phyloP scores from a whole-genome alignment of 2,113 vertebrate genomes.

The Pristiophorus japonicus region DNA sequence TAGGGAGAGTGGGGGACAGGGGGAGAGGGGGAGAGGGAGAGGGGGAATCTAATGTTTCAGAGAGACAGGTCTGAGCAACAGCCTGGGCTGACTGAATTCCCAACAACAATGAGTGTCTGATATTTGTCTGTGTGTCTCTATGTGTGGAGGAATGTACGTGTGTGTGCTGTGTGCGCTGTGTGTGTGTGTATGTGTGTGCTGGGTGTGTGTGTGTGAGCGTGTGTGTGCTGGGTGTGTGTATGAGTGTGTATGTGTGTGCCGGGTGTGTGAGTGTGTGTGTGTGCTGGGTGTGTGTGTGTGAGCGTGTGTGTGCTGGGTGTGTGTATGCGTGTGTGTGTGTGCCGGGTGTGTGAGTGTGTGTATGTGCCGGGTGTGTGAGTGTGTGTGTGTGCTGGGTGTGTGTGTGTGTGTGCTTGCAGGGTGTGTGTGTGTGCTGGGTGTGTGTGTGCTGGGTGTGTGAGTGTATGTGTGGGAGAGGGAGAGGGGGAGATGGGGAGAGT shows the following conservation, averaged over 20 bases:
- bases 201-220: no score
- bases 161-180: no score
- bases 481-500: no score
- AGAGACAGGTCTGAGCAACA: neutral
- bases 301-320: conserved; percentile 42
- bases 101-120: neutral
- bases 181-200: no score
- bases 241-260: no score
- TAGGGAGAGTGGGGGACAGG: neutral
- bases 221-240: conserved; percentile 41
- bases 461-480: no score
- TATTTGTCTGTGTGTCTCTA: neutral
- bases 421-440: conserved; percentile 41
- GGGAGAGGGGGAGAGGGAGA: neutral
- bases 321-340: no score
- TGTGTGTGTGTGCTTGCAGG: no score
- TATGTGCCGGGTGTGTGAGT: conserved; percentile 41
- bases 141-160: conserved; percentile 39
- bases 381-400: conserved; percentile 41
- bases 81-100: neutral
- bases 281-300: conserved; percentile 41
- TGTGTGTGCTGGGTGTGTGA: conserved; percentile 41
- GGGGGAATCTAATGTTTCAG: neutral
- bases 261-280: conserved; percentile 41
- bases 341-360: conserved; percentile 40